A percentile compares a stretch with the other conserved stretches of the same genome.
Conservation (phyloP, 2,888 invertebrate species). For the Linnaemya tessellans region DNA sequence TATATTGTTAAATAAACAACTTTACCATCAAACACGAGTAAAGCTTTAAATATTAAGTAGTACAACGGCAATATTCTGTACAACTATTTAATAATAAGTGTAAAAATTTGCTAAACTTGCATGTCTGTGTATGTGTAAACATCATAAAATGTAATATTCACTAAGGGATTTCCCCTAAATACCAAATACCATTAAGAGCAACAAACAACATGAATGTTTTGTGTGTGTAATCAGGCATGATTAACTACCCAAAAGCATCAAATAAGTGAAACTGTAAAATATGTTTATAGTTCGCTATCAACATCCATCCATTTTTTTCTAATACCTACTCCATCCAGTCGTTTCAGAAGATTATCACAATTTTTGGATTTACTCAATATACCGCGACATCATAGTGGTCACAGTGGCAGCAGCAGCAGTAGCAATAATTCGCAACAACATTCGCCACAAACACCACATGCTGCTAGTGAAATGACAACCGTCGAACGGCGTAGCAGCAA, state of each 20-base stretch:
- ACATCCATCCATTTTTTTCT: background rate
- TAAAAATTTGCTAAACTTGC: background rate
- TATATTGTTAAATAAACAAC: background rate
- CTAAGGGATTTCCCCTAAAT: background rate
- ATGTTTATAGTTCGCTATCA: background rate
- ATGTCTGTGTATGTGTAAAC: background rate
- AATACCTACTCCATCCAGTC: constrained; percentile 1
- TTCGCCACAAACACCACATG: constrained; percentile 66
- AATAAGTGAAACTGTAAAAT: constrained; percentile 2
- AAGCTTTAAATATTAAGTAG: background rate
- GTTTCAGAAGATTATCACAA: constrained; percentile 74
- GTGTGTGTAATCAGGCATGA: background rate
- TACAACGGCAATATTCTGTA: background rate
- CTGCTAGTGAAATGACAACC: constrained; percentile 23
- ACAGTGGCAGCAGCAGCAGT: constrained; percentile 64
- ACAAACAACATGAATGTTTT: constrained; percentile 15
- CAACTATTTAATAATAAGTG: background rate
- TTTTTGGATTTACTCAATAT: constrained; percentile 76
- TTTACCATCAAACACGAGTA: background rate
- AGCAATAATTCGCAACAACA: constrained; percentile 67
- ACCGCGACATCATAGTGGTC: constrained; percentile 67
- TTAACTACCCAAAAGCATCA: background rate
- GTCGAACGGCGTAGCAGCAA: constrained; percentile 1
- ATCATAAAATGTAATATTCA: background rate
- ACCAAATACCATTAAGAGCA: background rate